Conservation (phyloP, 1,140 invertebrate species). For the Drosophila repletoides region DNA sequence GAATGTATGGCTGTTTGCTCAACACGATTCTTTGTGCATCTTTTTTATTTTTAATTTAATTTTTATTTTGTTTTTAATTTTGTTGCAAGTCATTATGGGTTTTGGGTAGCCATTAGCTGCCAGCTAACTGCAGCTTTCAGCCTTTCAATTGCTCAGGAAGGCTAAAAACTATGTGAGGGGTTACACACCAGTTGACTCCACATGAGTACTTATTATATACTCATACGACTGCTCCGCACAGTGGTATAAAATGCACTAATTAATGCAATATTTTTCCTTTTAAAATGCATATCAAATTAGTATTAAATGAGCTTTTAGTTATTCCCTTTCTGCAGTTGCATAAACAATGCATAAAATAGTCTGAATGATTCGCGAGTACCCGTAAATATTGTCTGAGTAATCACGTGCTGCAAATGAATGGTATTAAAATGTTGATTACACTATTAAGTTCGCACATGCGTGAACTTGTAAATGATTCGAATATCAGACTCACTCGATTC, state of each 20-base stretch:
- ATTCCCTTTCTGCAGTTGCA: no score
- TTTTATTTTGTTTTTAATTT: slow-evolving; percentile 9
- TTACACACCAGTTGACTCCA: slow-evolving; percentile 31
- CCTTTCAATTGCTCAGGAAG: slow-evolving; percentile 37
- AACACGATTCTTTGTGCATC: slow-evolving; percentile 37
- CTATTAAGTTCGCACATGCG: slow-evolving; percentile 35
- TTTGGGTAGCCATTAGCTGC: slow-evolving; percentile 39
- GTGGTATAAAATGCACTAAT: slow-evolving; percentile 6
- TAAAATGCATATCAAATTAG: no score
- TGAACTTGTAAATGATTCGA: slow-evolving; percentile 36
- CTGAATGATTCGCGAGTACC: no score
- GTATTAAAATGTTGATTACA: slow-evolving; percentile 36
- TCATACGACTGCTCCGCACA: slow-evolving; percentile 9
- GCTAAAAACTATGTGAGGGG: slow-evolving; percentile 29
- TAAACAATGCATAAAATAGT: slow-evolving; percentile 6
- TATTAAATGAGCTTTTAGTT: no score
- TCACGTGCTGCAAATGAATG: slow-evolving; percentile 32
- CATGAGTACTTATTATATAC: neutral
- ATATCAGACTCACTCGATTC: neutral
- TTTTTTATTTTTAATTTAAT: slow-evolving; percentile 1
- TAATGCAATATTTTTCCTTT: no score
- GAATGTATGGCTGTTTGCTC: neutral
- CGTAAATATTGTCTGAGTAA: neutral
- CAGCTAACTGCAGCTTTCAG: slow-evolving; percentile 16
- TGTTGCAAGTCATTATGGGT: slow-evolving; percentile 44